These are phyloP conservation scores for Takifugu bimaculatus DNA, from an alignment of 2,113 vertebrate species.

Conservation along the genomic window DNA sequence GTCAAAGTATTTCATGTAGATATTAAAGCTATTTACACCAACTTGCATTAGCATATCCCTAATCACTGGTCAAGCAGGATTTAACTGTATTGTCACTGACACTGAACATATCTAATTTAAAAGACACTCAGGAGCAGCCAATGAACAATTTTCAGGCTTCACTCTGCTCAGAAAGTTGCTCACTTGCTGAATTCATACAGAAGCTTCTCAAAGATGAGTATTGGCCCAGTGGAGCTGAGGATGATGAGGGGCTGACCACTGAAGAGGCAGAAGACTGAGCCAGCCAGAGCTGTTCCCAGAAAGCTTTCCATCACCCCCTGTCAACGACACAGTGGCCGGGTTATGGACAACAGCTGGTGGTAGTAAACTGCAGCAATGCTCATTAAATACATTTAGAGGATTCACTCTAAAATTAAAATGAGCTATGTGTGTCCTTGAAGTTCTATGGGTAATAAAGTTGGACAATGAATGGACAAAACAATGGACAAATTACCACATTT, in stretches of 20 bases:
- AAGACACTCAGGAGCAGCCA: too few species aligned
- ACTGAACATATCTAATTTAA: too few species aligned
- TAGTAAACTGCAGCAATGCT: neutral
- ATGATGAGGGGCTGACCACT: constrained; percentile 97
- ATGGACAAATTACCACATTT: too few species aligned
- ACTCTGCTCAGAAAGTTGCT: constrained; percentile 42
- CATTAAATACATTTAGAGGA: neutral
- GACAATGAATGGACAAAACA: too few species aligned
- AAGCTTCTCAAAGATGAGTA: constrained; percentile 98
- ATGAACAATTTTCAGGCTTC: neutral
- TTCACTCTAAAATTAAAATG: too few species aligned
- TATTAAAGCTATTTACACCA: too few species aligned
- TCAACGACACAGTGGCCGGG: neutral
- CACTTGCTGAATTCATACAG: constrained; percentile 99
- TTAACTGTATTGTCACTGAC: too few species aligned
- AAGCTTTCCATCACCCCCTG: constrained; percentile 99
- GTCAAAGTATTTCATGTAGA: too few species aligned
- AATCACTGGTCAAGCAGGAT: too few species aligned
- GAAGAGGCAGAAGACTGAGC: constrained; percentile 89
- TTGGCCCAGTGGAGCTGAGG: constrained; percentile 97
- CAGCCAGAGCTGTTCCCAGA: constrained; percentile 90
- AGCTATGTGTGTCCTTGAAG: too few species aligned
- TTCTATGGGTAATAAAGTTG: too few species aligned
- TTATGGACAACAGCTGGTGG: neutral
- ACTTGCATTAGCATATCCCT: too few species aligned